Base-by-base conservation (phyloP, 1,140 invertebrate genomes). In the Scaptodrosophila lebanonensis region DNA sequence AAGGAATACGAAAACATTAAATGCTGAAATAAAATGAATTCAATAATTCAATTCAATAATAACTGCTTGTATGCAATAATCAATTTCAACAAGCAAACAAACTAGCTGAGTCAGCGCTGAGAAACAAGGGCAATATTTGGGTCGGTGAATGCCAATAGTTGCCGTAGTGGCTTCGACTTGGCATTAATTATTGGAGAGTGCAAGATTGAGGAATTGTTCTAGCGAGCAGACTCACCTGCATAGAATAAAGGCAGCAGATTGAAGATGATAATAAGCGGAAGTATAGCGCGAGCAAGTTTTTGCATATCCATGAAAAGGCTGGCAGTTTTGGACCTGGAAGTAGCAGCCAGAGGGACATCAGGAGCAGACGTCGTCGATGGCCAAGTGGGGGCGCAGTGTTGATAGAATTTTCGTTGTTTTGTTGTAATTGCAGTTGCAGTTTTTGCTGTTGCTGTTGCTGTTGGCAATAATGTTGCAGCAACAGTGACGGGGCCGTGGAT, bases 161-260 rank as follows among this genome's bases (percentile, higher is more conserved):
- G n/a, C n/a, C n/a, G n/a, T n/a, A n/a, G n/a, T n/a, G n/a, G n/a
- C n/a, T n/a, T n/a, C 38, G 52, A 30, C 44, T 17, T 47, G 18
- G 29, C 30, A 16, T 35, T 11, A 49, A 50, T 65, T 65, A 57
- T 33, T 15, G 36, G 20, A 29, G 25, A 6, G 32, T 49, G 27
- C 25, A 32, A 11, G 1, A 25, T 30, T 8, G 11, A 29, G 7
- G 9, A 20, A 13, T 17, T 53, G 38, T 33, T 27, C 20, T 39
- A 49, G 18, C 6, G 16, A 1, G 9, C 12, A 16, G 9, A 85
- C 85, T 85, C 42, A 86, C 85, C 85, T 84, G 85, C 85, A 85
- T 85, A 86, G 59, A 86, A 83, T 38, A 86, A 70, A 61, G 85
- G 85, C 64, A 86, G 71, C 83, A 86, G 73, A 77, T 86, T 86